Percentiles rank a stretch among this genome's conserved stretches.
Evolutionary conservation across 2,113 vertebrate genomes (phyloP).

Genomic region (Collichthys lucidus): DNA sequence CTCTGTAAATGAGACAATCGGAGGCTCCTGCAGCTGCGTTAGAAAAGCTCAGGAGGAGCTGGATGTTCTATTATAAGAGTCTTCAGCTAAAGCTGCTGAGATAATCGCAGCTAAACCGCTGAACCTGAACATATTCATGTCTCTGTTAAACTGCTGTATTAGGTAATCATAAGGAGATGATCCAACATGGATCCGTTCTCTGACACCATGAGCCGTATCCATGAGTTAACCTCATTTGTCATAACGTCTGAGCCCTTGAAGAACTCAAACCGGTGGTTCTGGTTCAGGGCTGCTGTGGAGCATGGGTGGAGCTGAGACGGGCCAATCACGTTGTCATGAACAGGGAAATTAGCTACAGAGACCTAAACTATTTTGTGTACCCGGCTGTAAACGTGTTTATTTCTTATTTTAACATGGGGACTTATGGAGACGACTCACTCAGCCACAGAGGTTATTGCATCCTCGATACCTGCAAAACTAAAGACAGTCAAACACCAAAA

Average conservation of each 20-base stretch:
- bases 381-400: too few species aligned
- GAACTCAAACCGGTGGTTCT: neutral
- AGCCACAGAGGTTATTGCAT: too few species aligned
- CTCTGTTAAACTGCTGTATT: neutral
- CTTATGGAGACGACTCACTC: too few species aligned
- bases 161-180: constrained; percentile 31
- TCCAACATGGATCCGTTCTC: neutral
- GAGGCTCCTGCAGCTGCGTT: neutral
- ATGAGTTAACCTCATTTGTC: neutral
- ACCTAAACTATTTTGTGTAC: too few species aligned
- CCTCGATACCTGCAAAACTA: too few species aligned
- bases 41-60: neutral
- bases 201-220: neutral
- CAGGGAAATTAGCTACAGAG: too few species aligned
- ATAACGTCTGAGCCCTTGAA: neutral
- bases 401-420: too few species aligned
- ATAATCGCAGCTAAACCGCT: constrained; percentile 40
- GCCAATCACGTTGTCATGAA: too few species aligned
- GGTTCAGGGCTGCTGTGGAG: too few species aligned
- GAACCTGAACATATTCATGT: constrained; percentile 41
- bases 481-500: neutral
- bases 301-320: too few species aligned
- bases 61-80: constrained; percentile 27
- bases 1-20: neutral
- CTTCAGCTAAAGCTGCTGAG: constrained; percentile 48